phyloP scores from a whole-genome alignment of 1,140 invertebrate species.

The Tenebrio molitor region DNA sequence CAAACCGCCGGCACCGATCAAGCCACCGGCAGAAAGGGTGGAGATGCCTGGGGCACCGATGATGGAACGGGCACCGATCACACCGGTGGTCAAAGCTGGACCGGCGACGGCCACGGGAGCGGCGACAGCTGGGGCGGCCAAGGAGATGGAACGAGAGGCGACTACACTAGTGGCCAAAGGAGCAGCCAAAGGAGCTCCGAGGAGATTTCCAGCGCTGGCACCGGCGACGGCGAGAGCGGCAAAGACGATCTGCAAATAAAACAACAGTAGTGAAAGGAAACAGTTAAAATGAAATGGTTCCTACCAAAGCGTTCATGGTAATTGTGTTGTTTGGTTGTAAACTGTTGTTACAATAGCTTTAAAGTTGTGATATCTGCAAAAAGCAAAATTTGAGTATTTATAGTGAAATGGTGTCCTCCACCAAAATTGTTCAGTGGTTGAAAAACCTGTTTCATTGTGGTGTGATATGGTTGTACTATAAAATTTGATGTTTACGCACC shows the following conservation, averaged over 20 bases:
- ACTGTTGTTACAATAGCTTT: constrained; percentile 11
- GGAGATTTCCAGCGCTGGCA: constrained; percentile 28
- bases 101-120: not conserved
- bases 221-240: constrained; percentile 10
- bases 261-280: not conserved
- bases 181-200: constrained; percentile 23
- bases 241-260: constrained; percentile 16
- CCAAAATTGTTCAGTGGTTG: constrained; percentile 10
- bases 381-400: not conserved
- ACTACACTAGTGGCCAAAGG: constrained; percentile 10
- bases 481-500: not conserved
- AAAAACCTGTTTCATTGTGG: constrained; percentile 30
- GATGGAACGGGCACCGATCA: not conserved
- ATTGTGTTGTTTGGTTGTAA: constrained; percentile 7
- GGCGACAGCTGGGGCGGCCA: not conserved
- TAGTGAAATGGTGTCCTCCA: constrained; percentile 21
- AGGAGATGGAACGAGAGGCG: not conserved
- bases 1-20: not conserved
- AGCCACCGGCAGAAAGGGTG: not conserved
- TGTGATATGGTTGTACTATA: not conserved
- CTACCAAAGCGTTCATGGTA: constrained; percentile 25
- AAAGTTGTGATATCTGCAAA: not conserved
- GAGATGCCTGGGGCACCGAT: constrained; percentile 1
- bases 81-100: not conserved
- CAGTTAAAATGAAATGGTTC: not conserved